Base-by-base conservation (phyloP, 2,797 vertebrate genomes). In the Neosilurus mollespiculum region DNA sequence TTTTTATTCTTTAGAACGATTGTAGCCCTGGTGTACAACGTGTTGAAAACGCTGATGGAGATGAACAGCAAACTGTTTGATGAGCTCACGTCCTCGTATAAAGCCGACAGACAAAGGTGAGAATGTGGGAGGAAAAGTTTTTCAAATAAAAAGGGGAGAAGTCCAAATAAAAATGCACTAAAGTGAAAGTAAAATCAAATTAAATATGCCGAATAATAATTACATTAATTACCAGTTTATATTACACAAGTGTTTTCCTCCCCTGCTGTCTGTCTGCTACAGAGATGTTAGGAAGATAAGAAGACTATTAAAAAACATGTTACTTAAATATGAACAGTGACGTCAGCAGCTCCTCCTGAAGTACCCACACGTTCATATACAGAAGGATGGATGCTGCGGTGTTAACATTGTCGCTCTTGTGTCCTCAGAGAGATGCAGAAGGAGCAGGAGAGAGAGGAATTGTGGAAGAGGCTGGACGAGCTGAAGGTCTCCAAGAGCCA, bases 11-110 rank as follows among this genome's bases (percentile, higher is more conserved):
- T 70, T 88, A 99, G 98, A 91, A 99, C 98, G 43, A 99, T 99
- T 12, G 95, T 99, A 86, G 96, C 98, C 54, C 94, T 99, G 89
- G 97, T 99, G 58, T 99, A 99, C 90, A 99, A 98, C 0, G 98
- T 99, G 89, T 93, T 99, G 91, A 99, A 99, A 93, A 97, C 97
- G 0, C 89, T 99, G 90, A 99, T 99, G 98, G 98, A 99, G 90
- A 98, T 99, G 97, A 98, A 99, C 26, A 96, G 96, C 91, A 96
- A 95, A 34, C 95, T 99, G 67, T 99, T 99, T 0, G 97, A 99
- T 58, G 97, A 99, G 89, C 94, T 99, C 81, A 99, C 98, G 0
- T 94, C 95, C 85, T 97, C 97, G 0, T 99, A 99, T 85, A 99
- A 99, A 94, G 95, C 96, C 62, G 97, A 99, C 89, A 92, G 96